Conservation (phyloP, 2,797 vertebrate species). For the Halcyon badia region DNA sequence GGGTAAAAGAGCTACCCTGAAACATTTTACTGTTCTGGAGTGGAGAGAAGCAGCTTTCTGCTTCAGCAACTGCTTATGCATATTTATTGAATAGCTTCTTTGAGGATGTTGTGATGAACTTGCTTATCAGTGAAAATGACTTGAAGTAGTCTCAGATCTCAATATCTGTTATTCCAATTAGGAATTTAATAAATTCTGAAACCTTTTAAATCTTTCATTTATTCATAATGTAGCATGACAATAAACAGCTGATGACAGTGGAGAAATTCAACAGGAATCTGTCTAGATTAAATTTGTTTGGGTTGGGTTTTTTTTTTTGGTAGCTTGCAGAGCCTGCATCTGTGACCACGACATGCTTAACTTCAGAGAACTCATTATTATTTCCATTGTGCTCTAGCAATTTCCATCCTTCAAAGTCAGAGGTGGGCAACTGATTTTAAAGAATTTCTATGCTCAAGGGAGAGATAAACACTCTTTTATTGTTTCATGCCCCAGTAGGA, state of each 20-base stretch:
- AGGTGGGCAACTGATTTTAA: background rate
- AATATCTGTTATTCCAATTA: conserved; percentile 61
- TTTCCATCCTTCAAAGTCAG: conserved; percentile 27
- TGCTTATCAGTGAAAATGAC: conserved; percentile 36
- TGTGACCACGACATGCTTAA: conserved; percentile 3
- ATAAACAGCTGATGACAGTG: conserved; percentile 31
- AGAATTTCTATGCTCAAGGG: background rate
- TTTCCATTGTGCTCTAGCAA: background rate
- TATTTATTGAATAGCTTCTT: conserved; percentile 43
- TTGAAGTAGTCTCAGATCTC: conserved; percentile 43
- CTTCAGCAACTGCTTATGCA: conserved; percentile 11
- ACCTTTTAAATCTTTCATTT: conserved; percentile 32
- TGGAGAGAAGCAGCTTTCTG: background rate
- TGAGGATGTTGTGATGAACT: conserved; percentile 31
- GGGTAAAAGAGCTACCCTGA: background rate
- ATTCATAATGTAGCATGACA: conserved; percentile 36
- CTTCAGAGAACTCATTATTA: conserved; percentile 28
- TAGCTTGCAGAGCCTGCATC: background rate
- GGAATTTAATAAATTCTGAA: conserved; percentile 48
- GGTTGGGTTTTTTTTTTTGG: background rate
- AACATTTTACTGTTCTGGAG: background rate
- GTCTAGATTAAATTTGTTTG: background rate
- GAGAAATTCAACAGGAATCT: conserved; percentile 15
- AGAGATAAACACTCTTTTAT: background rate
- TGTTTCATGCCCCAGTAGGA: background rate